Evolutionary conservation across 2,888 invertebrate genomes (phyloP).

Genomic region (Heliconius sara): DNA sequence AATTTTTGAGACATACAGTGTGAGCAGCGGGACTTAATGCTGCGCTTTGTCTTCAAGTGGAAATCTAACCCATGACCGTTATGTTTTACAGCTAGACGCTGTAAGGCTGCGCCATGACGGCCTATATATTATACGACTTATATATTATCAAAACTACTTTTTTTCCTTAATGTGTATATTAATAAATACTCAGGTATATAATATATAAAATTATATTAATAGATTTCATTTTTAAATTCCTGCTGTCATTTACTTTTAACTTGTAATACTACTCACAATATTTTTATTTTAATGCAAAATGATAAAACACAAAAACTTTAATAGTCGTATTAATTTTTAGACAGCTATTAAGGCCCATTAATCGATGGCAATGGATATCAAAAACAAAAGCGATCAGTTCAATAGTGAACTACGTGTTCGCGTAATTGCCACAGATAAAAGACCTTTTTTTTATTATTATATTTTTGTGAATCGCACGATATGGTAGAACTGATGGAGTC

Average conservation of each 20-base stretch:
- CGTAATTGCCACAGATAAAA: conserved; percentile 36
- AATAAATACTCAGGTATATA: neutral
- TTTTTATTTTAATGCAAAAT: neutral
- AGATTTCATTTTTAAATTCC: no score
- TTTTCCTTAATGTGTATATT: no score
- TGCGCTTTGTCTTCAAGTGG: no score
- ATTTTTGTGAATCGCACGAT: conserved; percentile 42
- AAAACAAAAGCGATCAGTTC: conserved; percentile 29
- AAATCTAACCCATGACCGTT: no score
- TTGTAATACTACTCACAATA: neutral
- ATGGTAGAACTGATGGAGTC: conserved; percentile 42
- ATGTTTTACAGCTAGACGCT: no score
- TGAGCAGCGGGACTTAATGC: no score
- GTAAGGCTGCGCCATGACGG: no score
- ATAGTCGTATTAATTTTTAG: conserved; percentile 14
- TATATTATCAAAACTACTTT: no score
- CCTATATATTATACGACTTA: no score
- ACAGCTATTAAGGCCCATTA: conserved; percentile 16
- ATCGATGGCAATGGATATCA: conserved; percentile 20
- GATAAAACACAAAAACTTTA: neutral
- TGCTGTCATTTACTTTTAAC: no score
- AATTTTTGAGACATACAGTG: no score
- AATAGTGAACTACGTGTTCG: conserved; percentile 28
- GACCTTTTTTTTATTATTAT: conserved; percentile 35
- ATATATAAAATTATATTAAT: neutral